Percentiles rank a stretch among this genome's conserved stretches.
These are phyloP conservation scores for Bucorvus abyssinicus DNA, from an alignment of 2,797 vertebrate species.

Conservation along the genomic window DNA sequence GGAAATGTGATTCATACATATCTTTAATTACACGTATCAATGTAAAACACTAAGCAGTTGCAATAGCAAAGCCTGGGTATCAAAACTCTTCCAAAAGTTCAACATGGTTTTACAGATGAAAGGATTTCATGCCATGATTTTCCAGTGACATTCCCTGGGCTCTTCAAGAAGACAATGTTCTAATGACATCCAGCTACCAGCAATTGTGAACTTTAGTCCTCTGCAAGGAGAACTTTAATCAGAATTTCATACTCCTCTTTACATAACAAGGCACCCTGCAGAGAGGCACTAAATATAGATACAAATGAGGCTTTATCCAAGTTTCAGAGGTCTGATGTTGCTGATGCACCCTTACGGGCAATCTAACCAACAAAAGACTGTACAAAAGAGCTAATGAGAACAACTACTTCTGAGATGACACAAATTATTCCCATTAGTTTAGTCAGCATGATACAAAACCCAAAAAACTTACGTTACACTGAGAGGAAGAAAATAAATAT, in stretches of 20 bases:
- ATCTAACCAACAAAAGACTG: background rate
- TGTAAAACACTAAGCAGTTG: background rate
- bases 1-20: constrained; percentile 38
- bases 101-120: background rate
- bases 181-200: background rate
- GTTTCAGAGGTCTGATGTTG: background rate
- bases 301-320: background rate
- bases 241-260: background rate
- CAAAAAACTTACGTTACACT: background rate
- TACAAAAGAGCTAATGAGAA: background rate
- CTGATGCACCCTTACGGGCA: background rate
- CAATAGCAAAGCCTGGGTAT: constrained; percentile 4
- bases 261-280: background rate
- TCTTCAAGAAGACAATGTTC: background rate
- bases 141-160: background rate
- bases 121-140: background rate
- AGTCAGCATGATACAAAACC: background rate
- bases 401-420: background rate
- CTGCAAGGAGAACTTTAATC: background rate
- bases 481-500: background rate
- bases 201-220: background rate
- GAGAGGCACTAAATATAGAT: background rate
- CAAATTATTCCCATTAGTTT: background rate
- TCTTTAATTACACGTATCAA: background rate
- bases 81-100: background rate